Base-by-base conservation (phyloP, 2,113 vertebrate genomes). In the Heterotilapia buettikoferi region DNA sequence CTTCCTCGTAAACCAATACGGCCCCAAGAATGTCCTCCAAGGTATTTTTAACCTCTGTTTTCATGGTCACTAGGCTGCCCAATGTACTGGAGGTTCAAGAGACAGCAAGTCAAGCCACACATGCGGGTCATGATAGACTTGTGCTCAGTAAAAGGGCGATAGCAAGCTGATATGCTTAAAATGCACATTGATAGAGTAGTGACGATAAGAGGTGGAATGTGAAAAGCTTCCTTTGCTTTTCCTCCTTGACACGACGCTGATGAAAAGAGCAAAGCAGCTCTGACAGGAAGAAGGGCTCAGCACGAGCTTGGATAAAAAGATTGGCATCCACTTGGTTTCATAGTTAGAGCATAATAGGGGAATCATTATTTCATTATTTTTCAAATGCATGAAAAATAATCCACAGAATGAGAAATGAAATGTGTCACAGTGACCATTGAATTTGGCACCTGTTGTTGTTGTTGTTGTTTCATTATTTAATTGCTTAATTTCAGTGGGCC, bases 31-130 rank as follows among this genome's bases (percentile, higher is more conserved):
- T 50, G 53, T 59, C 88, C 59, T 50, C 57, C 6, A 2, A 45
- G 53, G 83, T 93, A 95, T 94, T 92, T 91, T 87, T 87, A 89
- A 54, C 61, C 53, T 81, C 24, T 79, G 78, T 88, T 90, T 83
- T 86, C 45, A 84, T 21, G 24, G 66, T 54, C 87, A 61, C 84
- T 68, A 7, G 19, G 14, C 54, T 56, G 54, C 52, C 63, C 71
- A 45, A 29, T 26, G 13, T 10, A 56, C 47, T n/a, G n/a, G 29
- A 26, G 36, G 33, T 71, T 88, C 52, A 78, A 24, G 59, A 73
- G 79, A 80, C 53, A 54, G 36, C 50, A 36, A 57, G 47, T 85
- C 5, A 57, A 78, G 53, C 45, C 50, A 8, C 40, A 5, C 52
- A 56, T 26, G 59, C 19, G 18, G 29, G 43, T 11, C 26, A 40